These are phyloP conservation scores for Diaperis boleti DNA, from an alignment of 2,888 invertebrate species.

Conservation along the genomic window DNA sequence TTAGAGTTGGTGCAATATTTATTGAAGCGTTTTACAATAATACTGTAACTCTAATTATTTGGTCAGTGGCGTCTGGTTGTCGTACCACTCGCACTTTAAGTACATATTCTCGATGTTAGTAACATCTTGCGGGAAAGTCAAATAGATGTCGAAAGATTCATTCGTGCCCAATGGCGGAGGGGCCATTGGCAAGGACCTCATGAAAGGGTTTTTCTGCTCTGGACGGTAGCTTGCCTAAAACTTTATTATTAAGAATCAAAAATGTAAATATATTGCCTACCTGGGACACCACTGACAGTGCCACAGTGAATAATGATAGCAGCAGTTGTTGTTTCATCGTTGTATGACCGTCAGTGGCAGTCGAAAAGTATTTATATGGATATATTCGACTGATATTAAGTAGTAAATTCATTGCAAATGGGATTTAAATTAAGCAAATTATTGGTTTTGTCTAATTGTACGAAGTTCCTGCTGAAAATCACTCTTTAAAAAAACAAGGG, in stretches of 20 bases:
- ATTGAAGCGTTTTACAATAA: too few species aligned
- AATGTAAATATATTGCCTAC: too few species aligned
- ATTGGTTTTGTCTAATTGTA: too few species aligned
- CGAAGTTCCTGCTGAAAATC: too few species aligned
- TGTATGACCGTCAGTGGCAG: not conserved
- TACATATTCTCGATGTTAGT: slow-evolving; percentile 19
- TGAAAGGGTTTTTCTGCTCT: not conserved
- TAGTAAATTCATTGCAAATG: not conserved
- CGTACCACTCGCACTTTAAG: slow-evolving; percentile 29
- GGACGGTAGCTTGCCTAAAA: not conserved
- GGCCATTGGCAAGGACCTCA: not conserved
- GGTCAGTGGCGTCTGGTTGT: slow-evolving; percentile 1
- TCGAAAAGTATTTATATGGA: not conserved
- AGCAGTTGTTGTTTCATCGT: not conserved
- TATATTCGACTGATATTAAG: not conserved
- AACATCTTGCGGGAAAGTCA: slow-evolving; percentile 8
- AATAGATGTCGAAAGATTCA: slow-evolving; percentile 11
- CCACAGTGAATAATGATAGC: not conserved
- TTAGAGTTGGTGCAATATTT: too few species aligned
- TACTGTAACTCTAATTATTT: too few species aligned
- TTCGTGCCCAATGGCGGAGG: not conserved
- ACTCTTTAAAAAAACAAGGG: too few species aligned
- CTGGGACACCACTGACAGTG: not conserved
- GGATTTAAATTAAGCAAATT: not conserved
- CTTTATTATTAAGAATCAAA: too few species aligned